phyloP scores from a whole-genome alignment of 30 jellyfish, hydroid and myxozoan species.

The Sanderia malayensis region DNA sequence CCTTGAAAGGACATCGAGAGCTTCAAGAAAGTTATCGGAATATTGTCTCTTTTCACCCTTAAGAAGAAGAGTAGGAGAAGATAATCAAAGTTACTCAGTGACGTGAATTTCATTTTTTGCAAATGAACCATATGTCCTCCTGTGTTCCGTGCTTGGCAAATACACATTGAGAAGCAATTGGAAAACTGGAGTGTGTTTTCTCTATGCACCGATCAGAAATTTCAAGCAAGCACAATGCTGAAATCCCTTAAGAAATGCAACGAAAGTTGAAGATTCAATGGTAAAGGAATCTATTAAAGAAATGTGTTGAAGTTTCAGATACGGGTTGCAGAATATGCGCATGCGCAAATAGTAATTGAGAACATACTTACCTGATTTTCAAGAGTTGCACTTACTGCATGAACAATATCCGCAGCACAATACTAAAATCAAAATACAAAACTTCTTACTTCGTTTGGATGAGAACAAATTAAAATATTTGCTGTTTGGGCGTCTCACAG shows the following conservation, averaged over 20 bases:
- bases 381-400: slow-evolving; percentile 78
- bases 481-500: no score
- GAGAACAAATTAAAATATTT: no score
- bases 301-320: neutral
- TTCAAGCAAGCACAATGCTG: slow-evolving; percentile 62
- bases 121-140: no score
- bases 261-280: neutral
- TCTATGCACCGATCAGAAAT: slow-evolving; percentile 72
- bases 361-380: slow-evolving; percentile 71
- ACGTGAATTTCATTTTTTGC: no score
- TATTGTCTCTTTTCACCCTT: slow-evolving; percentile 55
- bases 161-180: neutral
- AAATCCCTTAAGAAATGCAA: slow-evolving; percentile 38
- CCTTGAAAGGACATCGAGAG: slow-evolving; percentile 86
- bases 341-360: slow-evolving; percentile 18
- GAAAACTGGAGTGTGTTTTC: neutral
- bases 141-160: no score
- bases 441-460: no score
- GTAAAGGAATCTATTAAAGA: neutral
- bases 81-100: slow-evolving; percentile 19
- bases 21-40: slow-evolving; percentile 81
- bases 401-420: slow-evolving; percentile 91
- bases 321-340: neutral
- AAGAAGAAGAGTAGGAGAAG: slow-evolving; percentile 2
- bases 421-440: slow-evolving; percentile 46